Base-by-base conservation (phyloP, 2,113 vertebrate species). In the Poeciliopsis occidentalis region DNA sequence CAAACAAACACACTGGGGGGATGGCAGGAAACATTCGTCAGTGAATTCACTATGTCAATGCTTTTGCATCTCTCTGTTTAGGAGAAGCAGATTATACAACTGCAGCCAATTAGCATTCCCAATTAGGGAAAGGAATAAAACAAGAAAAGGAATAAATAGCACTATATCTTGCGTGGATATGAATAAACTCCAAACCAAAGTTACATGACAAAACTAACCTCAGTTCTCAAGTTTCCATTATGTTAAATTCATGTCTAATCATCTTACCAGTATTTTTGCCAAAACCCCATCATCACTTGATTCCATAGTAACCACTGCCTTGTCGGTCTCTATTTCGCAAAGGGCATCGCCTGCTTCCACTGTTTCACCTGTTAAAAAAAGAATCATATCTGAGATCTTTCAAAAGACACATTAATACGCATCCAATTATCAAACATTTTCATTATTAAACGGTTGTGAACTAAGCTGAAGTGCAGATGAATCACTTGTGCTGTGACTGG, bases 241-340 rank as follows among this genome's bases (percentile, higher is more conserved):
- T 70, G 13, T 70, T 62, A 60, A 13, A 57, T 64, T 24, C 39
- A 4, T 11, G 39, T 3, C n/a, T 65, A 22, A 60, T 13, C 8
- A 61, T 30, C 95, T 94, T 93, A 99, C 98, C 96, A 99, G 83
- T 87, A 99, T 99, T 92, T 97, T 99, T 67, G 97, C 97, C 89
- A 99, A 83, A 74, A 98, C 39, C 8, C 98, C 98, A 27, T 99
- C 98, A 0, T 99, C 97, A 63, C 82, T 98, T 22, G 97, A 96
- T 60, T 99, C 98, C 96, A 99, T 89, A 83, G 95, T 96, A 81
- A 99, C 89, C 86, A 99, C 96, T 0, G 98, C 98, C 88, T 99
- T 99, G 94, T 99, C 97, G 0, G 98, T 99, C 95, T 99, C 97
- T 29, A 99, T 99, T 87, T 99, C 97, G 91, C 98, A 99, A 54